Percentiles rank a stretch among this genome's conserved stretches.
phyloP scores from a whole-genome alignment of 2,888 invertebrate genomes.

The Ophioninae sp. region DNA sequence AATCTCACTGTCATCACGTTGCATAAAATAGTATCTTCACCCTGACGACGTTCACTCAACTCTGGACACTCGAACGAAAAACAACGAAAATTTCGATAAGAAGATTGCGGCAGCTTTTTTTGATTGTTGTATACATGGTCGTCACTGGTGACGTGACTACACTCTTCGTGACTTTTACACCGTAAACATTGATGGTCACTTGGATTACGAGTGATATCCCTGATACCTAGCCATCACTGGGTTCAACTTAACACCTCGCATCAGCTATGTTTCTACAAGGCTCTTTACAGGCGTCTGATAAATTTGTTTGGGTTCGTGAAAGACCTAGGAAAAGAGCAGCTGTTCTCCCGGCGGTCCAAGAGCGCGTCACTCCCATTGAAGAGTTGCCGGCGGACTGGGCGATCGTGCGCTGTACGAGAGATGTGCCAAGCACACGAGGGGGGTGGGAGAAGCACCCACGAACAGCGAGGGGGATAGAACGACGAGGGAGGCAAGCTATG shows the following conservation, averaged over 20 bases:
- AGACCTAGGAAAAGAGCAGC: slow-evolving; percentile 38
- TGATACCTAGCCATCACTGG: neutral
- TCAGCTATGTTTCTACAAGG: neutral
- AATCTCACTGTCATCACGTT: too few species aligned
- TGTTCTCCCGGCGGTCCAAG: slow-evolving; percentile 60
- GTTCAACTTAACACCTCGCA: neutral
- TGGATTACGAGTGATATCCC: neutral
- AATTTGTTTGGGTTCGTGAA: slow-evolving; percentile 12
- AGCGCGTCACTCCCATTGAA: slow-evolving; percentile 73
- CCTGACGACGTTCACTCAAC: neutral
- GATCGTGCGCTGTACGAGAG: slow-evolving; percentile 64
- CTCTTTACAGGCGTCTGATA: neutral
- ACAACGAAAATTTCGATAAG: neutral
- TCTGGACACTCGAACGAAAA: neutral
- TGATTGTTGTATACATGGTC: too few species aligned
- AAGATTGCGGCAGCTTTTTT: too few species aligned
- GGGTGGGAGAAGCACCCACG: slow-evolving; percentile 30
- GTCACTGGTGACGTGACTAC: too few species aligned
- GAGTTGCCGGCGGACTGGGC: slow-evolving; percentile 78
- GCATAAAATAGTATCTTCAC: neutral
- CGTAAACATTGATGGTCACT: slow-evolving; percentile 20
- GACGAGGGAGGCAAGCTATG: slow-evolving; percentile 67
- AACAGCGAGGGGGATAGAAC: slow-evolving; percentile 37
- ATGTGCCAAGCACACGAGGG: slow-evolving; percentile 61
- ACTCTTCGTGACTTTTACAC: neutral